Evolutionary conservation across 2,113 vertebrate species (phyloP).

Genomic region (Reinhardtius hippoglossoides): DNA sequence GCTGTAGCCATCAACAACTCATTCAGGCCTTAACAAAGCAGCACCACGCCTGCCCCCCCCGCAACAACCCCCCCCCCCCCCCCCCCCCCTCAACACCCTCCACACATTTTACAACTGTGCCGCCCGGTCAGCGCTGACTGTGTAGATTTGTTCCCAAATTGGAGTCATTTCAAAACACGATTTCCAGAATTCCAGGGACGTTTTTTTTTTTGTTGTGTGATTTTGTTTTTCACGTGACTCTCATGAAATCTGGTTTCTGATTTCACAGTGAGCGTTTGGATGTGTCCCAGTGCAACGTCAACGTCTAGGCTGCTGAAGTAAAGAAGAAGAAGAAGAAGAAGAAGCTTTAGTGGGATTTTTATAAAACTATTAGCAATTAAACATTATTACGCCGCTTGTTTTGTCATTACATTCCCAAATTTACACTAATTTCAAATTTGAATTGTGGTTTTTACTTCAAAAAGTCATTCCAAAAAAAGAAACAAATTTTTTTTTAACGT

Average conservation of each 20-base stretch:
- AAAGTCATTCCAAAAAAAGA: too few relatives aligned
- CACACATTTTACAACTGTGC: conserved; percentile 34
- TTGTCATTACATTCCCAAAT: too few relatives aligned
- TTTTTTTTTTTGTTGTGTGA: too few relatives aligned
- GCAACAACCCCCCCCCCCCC: background rate
- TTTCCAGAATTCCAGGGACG: background rate
- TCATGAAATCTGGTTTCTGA: background rate
- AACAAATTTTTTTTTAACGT: too few relatives aligned
- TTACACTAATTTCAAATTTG: too few relatives aligned
- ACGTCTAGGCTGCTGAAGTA: too few relatives aligned
- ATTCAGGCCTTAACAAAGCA: conserved; percentile 81
- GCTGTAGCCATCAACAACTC: conserved; percentile 80
- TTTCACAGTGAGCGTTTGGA: conserved; percentile 7
- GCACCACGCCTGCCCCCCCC: conserved; percentile 59
- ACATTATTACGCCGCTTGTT: too few relatives aligned
- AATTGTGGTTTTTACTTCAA: too few relatives aligned
- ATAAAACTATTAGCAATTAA: too few relatives aligned
- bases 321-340: too few relatives aligned
- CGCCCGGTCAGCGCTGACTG: conserved; percentile 19
- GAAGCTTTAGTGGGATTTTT: too few relatives aligned
- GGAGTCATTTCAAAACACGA: conserved; percentile 25
- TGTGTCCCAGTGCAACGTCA: background rate
- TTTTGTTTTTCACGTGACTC: background rate
- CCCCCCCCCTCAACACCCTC: conserved; percentile 23
- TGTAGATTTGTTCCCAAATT: conserved; percentile 19